Evolutionary conservation across 2,113 vertebrate species (phyloP).

Genomic region (Carassius gibelio): DNA sequence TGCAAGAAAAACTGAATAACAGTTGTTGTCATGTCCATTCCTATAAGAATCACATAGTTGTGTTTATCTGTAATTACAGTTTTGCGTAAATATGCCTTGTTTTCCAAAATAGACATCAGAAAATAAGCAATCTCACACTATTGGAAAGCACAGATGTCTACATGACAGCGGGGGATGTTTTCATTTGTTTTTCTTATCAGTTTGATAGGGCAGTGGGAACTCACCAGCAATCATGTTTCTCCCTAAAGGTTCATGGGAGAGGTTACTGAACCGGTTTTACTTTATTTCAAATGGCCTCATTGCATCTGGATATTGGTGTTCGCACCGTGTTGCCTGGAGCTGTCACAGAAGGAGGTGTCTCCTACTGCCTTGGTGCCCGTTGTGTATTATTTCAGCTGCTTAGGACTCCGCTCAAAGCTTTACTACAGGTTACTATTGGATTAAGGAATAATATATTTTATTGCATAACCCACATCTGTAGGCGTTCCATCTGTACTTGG

Average conservation of each 20-base stretch:
- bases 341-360: constrained; percentile 57
- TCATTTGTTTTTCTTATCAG: constrained; percentile 54
- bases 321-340: constrained; percentile 43
- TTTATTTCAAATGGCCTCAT: constrained; percentile 28
- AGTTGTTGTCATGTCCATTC: background rate
- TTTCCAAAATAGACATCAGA: background rate
- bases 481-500: background rate
- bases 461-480: constrained; percentile 65
- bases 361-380: constrained; percentile 50
- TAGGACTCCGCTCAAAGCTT: constrained; percentile 49
- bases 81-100: background rate
- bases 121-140: constrained; percentile 36
- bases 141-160: constrained; percentile 52
- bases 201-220: constrained; percentile 46
- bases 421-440: constrained; percentile 57
- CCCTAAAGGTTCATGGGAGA: constrained; percentile 56
- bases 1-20: background rate
- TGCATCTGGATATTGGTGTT: constrained; percentile 41
- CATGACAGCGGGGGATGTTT: constrained; percentile 48
- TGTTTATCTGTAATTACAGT: background rate
- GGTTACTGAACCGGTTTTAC: constrained; percentile 42
- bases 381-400: constrained; percentile 72
- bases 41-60: background rate
- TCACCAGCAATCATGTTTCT: constrained; percentile 38
- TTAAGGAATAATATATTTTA: constrained; percentile 58